Evolutionary conservation across 2,888 invertebrate species (phyloP), one percentile per base, ranked within the genome.

Genomic region (Penaeus monodon): DNA sequence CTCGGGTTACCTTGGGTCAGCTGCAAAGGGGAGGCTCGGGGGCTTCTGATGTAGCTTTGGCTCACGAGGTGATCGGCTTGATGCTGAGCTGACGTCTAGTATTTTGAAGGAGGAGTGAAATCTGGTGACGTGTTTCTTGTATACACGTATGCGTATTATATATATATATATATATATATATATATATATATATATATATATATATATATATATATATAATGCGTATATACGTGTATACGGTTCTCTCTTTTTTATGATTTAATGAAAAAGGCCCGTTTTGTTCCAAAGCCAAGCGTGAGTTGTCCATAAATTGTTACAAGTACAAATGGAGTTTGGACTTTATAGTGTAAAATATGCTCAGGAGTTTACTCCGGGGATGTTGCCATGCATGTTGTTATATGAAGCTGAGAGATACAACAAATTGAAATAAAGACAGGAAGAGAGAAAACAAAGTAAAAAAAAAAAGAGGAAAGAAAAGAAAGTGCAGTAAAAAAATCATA

Each of bases 301-400:
- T 57, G 14, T 57, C 17, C 57, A 17, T 57, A 57, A 57, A 17
- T 57, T 57, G 29, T 68, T 68, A 27, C 17, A 68, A 68, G 68
- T 29, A 68, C 27, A 68, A 27, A 2, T 68, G 68, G 29, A 68
- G 2, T 68, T 27, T 12, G n/a, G 68, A 68, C n/a, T 68, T 68
- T 27, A 68, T 68, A 68, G 17, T 68, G 22, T 73, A 63, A n/a
- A 57, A 57, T 57, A 20, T 57, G 17, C 57, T 57, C 10, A 57
- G 57, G 57, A 57, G 57, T 57, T 57, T 57, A 57, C 57, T 63
- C 77, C n/a, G 44, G 77, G 77, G 77, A 68, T n/a, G 81, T 66
- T 44, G 38, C 81, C 81, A 81, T 81, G 81, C 81, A 81, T 57
- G n/a, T 66, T 81, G 81, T 81, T 81, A 68, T 29, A n/a, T 65